Evolutionary conservation across 2,888 invertebrate genomes (phyloP).

Genomic region (Erannis defoliaria): DNA sequence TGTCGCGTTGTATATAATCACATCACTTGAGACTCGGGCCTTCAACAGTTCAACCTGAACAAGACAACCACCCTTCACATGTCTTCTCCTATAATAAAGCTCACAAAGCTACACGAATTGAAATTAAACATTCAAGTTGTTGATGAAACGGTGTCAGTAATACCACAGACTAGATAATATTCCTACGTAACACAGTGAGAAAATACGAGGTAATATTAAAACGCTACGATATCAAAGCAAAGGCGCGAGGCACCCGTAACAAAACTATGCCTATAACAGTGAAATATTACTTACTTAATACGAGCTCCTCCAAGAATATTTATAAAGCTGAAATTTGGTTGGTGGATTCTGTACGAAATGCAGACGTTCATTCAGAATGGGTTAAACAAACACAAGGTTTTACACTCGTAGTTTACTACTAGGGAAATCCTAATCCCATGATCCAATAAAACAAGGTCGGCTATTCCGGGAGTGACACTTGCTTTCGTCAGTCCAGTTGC

Average conservation of each 20-base stretch:
- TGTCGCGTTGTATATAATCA: neutral
- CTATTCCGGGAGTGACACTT: too few species aligned
- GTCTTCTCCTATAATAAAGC: conserved; percentile 21
- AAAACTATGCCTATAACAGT: conserved; percentile 44
- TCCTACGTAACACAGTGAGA: neutral
- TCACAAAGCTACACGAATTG: conserved; percentile 20
- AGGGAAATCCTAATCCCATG: too few species aligned
- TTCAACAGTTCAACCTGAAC: conserved; percentile 19
- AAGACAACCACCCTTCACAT: conserved; percentile 13
- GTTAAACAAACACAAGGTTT: too few species aligned
- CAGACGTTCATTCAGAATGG: too few species aligned
- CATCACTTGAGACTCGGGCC: conserved; percentile 14
- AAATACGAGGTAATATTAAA: conserved; percentile 23
- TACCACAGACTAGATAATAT: neutral
- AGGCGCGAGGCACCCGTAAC: conserved; percentile 52
- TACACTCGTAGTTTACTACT: too few species aligned
- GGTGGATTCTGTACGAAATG: too few species aligned
- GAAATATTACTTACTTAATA: too few species aligned
- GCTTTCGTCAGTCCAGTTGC: too few species aligned
- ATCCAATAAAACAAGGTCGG: too few species aligned
- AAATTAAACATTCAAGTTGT: conserved; percentile 31
- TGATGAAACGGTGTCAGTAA: conserved; percentile 26
- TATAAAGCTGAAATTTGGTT: too few species aligned
- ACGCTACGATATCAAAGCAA: conserved; percentile 50
- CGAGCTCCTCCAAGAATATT: too few species aligned